Conservation (phyloP, 2,888 invertebrate species). For the Eudemis profundana region DNA sequence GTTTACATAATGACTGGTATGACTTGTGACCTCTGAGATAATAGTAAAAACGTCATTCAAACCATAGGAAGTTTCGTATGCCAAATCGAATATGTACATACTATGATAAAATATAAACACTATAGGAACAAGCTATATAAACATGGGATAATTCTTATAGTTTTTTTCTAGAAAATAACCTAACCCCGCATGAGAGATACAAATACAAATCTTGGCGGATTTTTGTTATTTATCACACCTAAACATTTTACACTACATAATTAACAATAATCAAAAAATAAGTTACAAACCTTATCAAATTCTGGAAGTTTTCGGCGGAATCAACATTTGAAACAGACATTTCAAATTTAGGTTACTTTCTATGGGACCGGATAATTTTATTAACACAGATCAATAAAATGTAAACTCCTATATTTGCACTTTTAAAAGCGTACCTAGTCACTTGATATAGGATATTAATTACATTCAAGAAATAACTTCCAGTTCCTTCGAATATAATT, state of each 20-base stretch:
- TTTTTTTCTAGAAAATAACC: slow-evolving; percentile 30
- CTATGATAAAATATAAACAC: not conserved
- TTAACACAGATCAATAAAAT: slow-evolving; percentile 17
- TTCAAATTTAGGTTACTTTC: slow-evolving; percentile 57
- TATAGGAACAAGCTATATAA: too few species aligned
- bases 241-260: not conserved
- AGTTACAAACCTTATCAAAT: slow-evolving; percentile 69
- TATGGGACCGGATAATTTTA: slow-evolving; percentile 29
- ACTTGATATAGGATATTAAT: not conserved
- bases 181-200: slow-evolving; percentile 6
- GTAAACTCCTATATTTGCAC: not conserved
- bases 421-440: not conserved
- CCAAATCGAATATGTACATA: not conserved
- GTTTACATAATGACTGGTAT: slow-evolving; percentile 32
- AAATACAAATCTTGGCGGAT: too few species aligned
- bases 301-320: slow-evolving; percentile 80
- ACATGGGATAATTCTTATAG: too few species aligned
- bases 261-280: not conserved
- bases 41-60: slow-evolving; percentile 23
- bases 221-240: too few species aligned
- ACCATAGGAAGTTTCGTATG: not conserved
- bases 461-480: slow-evolving; percentile 17
- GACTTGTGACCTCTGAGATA: slow-evolving; percentile 31
- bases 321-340: slow-evolving; percentile 84
- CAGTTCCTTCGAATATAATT: slow-evolving; percentile 18